Base-by-base conservation (phyloP, 2,888 invertebrate species). In the Polyommatus icarus region DNA sequence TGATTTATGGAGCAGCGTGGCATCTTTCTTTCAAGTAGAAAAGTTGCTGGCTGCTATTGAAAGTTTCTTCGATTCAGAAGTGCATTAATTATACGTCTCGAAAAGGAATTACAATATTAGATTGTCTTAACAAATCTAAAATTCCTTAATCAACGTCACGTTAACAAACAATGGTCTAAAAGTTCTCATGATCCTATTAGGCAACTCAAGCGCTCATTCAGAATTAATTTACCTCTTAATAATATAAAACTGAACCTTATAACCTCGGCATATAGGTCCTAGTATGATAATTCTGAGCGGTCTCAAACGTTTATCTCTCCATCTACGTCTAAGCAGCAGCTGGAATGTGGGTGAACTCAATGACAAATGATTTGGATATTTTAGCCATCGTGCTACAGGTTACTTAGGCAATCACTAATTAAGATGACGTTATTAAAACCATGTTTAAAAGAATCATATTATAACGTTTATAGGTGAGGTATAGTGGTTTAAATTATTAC, bases 91-190 rank as follows among this genome's bases (percentile, higher is more conserved):
- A 40, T 40, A 54, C 54, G 18, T 54, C 15, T 54, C 54, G 54
- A 54, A 54, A 54, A 54, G 54, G 54, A 54, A 54, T 54, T 54
- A 54, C 54, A 18, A 54, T 5, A 54, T 18, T 54, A 54, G 54
- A 54, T 18, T 54, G 54, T 54, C 54, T 54, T 4, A 54, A 18
- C 59, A 59, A 57, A 59, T 59, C 59, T 59, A 59, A 59, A n/a
- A 76, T 18, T 24, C 10, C 15, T 76, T 67, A 54, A 54, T 71
- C 36, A 36, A 72, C 15, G 36, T 54, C 54, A 77, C 72, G 18
- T 54, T 54, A 50, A 71, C 40, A 79, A 81, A 82, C 81, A 83
- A 84, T 82, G 78, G 81, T 82, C 81, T 80, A 82, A 82, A 82
- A 79, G 80, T 80, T 83, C 83, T 81, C 81, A 82, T 82, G 80